These are phyloP conservation scores for Papilio demoleus DNA, from an alignment of 2,888 invertebrate genomes.

Conservation along the genomic window DNA sequence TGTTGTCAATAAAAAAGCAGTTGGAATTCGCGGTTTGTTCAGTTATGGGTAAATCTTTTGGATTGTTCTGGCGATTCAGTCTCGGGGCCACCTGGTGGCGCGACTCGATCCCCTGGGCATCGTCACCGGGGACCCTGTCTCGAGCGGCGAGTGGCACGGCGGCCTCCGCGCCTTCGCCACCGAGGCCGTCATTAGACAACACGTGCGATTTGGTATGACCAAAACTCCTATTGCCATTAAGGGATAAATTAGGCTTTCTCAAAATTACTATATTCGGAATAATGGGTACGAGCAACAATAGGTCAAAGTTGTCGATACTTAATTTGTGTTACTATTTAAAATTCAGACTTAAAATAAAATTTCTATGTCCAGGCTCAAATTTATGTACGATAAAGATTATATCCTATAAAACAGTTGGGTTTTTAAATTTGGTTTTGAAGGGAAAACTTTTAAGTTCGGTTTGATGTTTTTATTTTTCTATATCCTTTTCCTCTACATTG, in stretches of 20 bases:
- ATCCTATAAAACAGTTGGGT: not conserved
- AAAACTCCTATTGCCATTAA: constrained; percentile 58
- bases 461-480: constrained; percentile 1
- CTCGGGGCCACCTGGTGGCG: constrained; percentile 96
- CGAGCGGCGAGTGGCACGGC: constrained; percentile 78
- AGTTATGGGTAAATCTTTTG: constrained; percentile 35
- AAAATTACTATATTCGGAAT: constrained; percentile 47
- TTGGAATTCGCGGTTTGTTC: constrained; percentile 23
- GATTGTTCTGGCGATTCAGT: constrained; percentile 82
- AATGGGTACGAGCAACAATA: constrained; percentile 20
- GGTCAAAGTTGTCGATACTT: constrained; percentile 30
- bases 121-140: constrained; percentile 86
- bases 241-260: constrained; percentile 56
- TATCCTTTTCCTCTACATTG: constrained; percentile 44
- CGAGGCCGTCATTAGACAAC: constrained; percentile 80
- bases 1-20: constrained; percentile 38
- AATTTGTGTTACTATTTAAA: not conserved
- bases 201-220: constrained; percentile 81
- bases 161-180: constrained; percentile 80
- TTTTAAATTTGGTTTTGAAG: not conserved
- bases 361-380: not conserved
- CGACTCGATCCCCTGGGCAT: constrained; percentile 97
- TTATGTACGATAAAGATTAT: not conserved
- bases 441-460: constrained; percentile 18
- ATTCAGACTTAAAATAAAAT: constrained; percentile 9